Base-by-base conservation (phyloP, 2,888 invertebrate genomes). In the Hyposoter dolosus region DNA sequence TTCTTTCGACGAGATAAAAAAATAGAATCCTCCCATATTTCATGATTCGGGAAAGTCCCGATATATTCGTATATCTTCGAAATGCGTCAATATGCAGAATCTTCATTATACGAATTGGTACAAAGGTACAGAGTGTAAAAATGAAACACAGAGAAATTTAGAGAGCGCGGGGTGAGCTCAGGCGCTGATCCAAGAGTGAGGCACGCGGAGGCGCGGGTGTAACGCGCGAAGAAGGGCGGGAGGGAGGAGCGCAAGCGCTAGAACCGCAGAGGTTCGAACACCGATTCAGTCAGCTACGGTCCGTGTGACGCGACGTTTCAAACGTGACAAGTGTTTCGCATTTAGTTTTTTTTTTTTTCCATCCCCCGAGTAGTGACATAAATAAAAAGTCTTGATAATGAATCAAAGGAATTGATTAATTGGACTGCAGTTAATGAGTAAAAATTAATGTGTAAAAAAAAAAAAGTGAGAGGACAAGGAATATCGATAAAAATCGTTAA, bases 201-300 rank as follows among this genome's bases (percentile, higher is more conserved):
- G 0, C 7, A 40, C 40, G 5, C 68, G 65, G 35, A 47, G 32
- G 32, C 32, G 40, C 10, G 23, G 9, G 60, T 6, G 56, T 56
- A 12, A 4, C 56, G 56, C 10, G 28, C 15, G 15, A 9, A 28
- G 2, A 28, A 15, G 12, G 28, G n/a, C 10, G 12, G 53, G 65
- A 43, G 53, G 32, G 47, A 43, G 23, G 60, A 87, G 90, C 91
- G 91, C 91, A 91, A 86, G 91, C 91, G 91, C 90, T 88, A 81
- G 82, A 80, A 85, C 88, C 90, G 88, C 88, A 88, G 88, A 84
- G 82, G 82, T 83, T 84, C 19, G 40, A 76, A n/a, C 74, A 43
- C 76, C 87, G 71, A 71, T 87, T 88, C 91, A 92, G 91, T 92
- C 91, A 88, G 86, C 89, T 89, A 77, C 88, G 87, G 90, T 88